Conservation (phyloP, 2,113 vertebrate species). For the Promerops cafer region DNA sequence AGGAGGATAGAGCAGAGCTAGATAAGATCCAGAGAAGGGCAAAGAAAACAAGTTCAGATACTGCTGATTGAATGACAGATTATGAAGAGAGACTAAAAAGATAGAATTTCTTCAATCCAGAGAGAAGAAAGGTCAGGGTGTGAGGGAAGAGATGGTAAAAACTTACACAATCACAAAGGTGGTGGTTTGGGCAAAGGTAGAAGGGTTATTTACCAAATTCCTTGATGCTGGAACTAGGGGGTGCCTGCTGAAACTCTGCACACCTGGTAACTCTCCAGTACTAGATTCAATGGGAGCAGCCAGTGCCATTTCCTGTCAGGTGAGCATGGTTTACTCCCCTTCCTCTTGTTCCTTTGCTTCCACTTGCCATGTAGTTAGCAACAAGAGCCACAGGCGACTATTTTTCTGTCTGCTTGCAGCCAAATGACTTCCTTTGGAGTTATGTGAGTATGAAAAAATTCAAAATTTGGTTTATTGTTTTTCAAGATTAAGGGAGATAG, state of each 20-base stretch:
- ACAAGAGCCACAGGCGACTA: background rate
- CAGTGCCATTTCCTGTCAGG: background rate
- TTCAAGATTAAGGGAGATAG: background rate
- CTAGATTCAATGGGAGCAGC: background rate
- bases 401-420: background rate
- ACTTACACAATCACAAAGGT: background rate
- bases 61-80: background rate
- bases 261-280: background rate
- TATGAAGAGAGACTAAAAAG: background rate
- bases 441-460: background rate
- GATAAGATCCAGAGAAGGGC: background rate
- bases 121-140: background rate
- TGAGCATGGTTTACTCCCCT: background rate
- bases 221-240: background rate
- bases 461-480: background rate
- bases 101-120: background rate
- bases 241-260: background rate
- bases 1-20: background rate
- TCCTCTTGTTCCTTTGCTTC: background rate
- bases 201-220: background rate
- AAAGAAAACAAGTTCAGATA: background rate
- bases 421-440: background rate
- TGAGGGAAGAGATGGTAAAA: background rate
- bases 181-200: background rate
- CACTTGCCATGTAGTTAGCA: background rate